Percentiles rank a stretch among this genome's conserved stretches.
Conservation (phyloP, 2,888 invertebrate species). For the Nephrotoma guestfalica region DNA sequence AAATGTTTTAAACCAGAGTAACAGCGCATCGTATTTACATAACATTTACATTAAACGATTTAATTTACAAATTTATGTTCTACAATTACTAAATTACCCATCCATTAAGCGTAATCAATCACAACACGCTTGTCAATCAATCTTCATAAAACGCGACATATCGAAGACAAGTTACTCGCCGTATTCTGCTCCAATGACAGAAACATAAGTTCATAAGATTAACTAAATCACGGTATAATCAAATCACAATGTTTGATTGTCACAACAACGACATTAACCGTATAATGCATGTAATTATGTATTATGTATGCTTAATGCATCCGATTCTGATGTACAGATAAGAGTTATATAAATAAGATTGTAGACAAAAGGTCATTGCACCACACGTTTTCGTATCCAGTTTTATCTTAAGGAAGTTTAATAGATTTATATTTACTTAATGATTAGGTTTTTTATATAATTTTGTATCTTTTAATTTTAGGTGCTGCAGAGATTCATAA, state of each 20-base stretch:
- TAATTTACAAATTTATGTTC: neutral
- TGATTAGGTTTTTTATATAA: neutral
- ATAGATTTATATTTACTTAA: neutral
- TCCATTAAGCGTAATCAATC: neutral
- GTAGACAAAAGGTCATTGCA: neutral
- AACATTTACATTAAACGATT: too few species aligned
- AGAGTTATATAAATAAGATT: neutral
- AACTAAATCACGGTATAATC: neutral
- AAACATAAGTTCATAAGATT: neutral
- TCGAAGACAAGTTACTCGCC: neutral
- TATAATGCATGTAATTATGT: neutral
- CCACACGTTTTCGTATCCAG: neutral
- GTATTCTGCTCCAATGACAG: neutral
- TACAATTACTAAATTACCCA: neutral
- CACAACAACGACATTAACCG: neutral
- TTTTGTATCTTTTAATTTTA: neutral
- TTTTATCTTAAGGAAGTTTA: neutral
- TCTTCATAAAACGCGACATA: neutral
- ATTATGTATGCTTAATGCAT: neutral
- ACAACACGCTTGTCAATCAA: neutral
- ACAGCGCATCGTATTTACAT: too few species aligned
- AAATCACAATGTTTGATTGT: neutral
- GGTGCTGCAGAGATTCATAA: constrained; percentile 15
- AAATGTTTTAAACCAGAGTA: too few species aligned
- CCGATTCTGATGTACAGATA: neutral